These are phyloP conservation scores for Trileptium ribeirensis DNA, from an alignment of 2,888 invertebrate genomes.

Conservation along the genomic window DNA sequence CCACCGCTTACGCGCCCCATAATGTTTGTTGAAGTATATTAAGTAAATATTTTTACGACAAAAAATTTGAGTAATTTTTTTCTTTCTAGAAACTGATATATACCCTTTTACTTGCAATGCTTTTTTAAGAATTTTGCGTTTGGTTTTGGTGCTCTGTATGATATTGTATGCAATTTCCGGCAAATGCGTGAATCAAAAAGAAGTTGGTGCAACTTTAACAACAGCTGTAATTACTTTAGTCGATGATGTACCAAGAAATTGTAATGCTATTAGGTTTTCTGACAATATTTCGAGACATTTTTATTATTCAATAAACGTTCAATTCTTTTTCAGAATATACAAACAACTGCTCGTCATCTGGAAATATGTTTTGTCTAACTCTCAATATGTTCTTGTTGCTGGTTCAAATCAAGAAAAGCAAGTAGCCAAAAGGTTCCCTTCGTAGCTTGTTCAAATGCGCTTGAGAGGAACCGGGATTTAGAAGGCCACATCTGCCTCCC, in stretches of 20 bases:
- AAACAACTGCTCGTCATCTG: background rate
- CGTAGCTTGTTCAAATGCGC: constrained; percentile 4
- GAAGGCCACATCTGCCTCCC: background rate
- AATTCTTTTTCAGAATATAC: background rate
- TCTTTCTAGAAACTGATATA: background rate
- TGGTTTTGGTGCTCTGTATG: background rate
- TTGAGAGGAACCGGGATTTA: background rate
- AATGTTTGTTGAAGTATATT: background rate
- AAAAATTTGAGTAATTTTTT: background rate
- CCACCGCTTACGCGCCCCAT: background rate
- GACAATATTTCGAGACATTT: background rate
- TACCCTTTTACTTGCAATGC: background rate
- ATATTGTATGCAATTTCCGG: background rate
- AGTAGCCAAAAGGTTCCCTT: too few relatives aligned
- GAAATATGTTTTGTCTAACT: background rate
- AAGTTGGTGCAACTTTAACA: background rate
- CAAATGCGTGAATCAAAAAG: background rate
- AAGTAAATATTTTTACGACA: background rate
- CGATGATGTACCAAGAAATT: background rate
- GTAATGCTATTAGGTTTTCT: background rate
- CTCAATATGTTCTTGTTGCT: background rate
- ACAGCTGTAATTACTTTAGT: background rate
- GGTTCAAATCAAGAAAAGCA: background rate
- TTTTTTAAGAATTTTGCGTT: background rate
- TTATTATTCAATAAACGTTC: background rate